Percentiles rank a stretch among this genome's conserved stretches.
Evolutionary conservation across 2,888 invertebrate genomes (phyloP).

Genomic region (Coremacera marginata): DNA sequence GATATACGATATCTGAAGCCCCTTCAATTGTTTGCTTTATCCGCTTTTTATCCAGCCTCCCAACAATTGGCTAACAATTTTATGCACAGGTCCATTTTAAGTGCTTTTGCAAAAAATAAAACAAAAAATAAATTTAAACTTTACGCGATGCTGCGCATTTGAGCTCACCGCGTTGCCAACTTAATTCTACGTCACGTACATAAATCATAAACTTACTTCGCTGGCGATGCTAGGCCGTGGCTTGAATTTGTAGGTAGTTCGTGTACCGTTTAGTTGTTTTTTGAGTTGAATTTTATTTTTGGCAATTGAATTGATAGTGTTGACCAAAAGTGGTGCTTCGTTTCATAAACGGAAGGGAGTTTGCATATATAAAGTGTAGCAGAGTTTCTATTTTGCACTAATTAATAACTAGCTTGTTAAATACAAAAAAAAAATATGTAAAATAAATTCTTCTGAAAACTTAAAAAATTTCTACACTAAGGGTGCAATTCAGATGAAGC

Average conservation of each 20-base stretch:
- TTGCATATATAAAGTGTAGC: too few relatives aligned
- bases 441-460: too few relatives aligned
- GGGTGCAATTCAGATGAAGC: too few relatives aligned
- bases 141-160: background rate
- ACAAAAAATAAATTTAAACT: background rate
- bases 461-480: too few relatives aligned
- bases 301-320: too few relatives aligned
- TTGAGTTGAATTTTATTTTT: too few relatives aligned
- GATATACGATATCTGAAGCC: constrained; percentile 35
- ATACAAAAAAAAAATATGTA: too few relatives aligned
- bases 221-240: background rate
- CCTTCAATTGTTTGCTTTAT: background rate
- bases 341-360: too few relatives aligned
- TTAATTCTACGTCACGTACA: background rate
- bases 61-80: background rate
- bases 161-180: constrained; percentile 4
- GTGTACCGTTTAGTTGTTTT: too few relatives aligned
- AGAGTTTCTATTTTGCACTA: too few relatives aligned
- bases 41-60: background rate
- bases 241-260: background rate
- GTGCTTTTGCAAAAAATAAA: background rate
- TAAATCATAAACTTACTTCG: background rate
- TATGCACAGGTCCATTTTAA: constrained; percentile 2
- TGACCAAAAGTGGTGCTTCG: too few relatives aligned
- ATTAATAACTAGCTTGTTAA: too few relatives aligned